phyloP scores from a whole-genome alignment of 2,797 vertebrate species.

The Mastacembelus armatus region DNA sequence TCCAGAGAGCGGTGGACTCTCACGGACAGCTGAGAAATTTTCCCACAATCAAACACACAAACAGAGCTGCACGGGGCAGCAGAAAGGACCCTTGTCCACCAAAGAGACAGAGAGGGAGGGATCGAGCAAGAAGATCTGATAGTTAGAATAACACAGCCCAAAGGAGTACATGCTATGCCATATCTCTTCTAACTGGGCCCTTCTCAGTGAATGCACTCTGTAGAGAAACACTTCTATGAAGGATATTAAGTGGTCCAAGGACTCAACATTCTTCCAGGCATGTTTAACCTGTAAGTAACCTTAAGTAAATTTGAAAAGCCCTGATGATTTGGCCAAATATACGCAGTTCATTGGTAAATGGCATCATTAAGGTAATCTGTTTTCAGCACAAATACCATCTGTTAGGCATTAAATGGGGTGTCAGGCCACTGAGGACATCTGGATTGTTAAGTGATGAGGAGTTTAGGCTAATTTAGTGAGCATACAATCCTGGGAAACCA shows the following conservation, averaged over 20 bases:
- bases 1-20: constrained; percentile 80
- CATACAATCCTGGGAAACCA: constrained; percentile 38
- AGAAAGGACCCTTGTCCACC: constrained; percentile 60
- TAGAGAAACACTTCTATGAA: constrained; percentile 17
- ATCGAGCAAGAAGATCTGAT: constrained; percentile 49
- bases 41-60: constrained; percentile 87
- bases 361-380: constrained; percentile 73
- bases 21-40: constrained; percentile 81
- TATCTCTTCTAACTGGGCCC: constrained; percentile 44
- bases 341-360: constrained; percentile 66
- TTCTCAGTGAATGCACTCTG: constrained; percentile 23
- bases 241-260: constrained; percentile 9
- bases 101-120: constrained; percentile 45
- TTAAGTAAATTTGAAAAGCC: constrained; percentile 30
- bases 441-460: constrained; percentile 45
- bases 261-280: constrained; percentile 26
- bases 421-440: constrained; percentile 65
- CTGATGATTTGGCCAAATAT: constrained; percentile 38
- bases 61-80: constrained; percentile 75
- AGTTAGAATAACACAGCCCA: constrained; percentile 70
- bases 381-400: constrained; percentile 69
- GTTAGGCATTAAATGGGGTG: constrained; percentile 62
- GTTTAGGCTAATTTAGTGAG: constrained; percentile 45
- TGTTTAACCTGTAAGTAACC: constrained; percentile 46
- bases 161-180: constrained; percentile 47